These are phyloP conservation scores for Meriones psammophilus DNA, from an alignment of 2,797 vertebrate genomes.

Conservation along the genomic window DNA sequence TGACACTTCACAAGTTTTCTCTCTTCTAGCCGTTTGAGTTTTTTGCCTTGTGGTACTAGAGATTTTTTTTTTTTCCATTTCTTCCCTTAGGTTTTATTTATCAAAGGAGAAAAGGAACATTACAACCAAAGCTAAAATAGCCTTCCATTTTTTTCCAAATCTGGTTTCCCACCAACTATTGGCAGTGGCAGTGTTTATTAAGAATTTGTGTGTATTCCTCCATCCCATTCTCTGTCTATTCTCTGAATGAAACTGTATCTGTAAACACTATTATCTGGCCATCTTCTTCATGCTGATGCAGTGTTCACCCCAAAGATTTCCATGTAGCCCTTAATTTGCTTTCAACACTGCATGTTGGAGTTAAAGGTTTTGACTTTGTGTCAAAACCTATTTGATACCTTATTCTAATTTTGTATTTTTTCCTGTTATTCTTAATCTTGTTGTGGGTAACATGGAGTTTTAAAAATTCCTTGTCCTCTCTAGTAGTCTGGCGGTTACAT, in stretches of 20 bases:
- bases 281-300: neutral
- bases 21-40: neutral
- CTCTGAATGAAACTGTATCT: neutral
- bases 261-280: neutral
- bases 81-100: neutral
- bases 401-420: constrained; percentile 45
- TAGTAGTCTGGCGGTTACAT: neutral
- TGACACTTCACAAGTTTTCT: neutral
- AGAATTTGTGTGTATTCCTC: neutral
- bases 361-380: neutral
- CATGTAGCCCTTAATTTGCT: neutral
- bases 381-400: constrained; percentile 62
- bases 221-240: neutral
- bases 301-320: neutral
- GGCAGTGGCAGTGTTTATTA: neutral
- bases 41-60: neutral
- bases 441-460: constrained; percentile 7
- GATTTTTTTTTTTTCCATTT: neutral
- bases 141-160: neutral
- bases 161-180: neutral
- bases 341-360: neutral
- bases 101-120: constrained; percentile 37
- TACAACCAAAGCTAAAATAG: neutral
- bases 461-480: neutral
- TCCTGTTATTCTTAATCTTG: neutral